A percentile compares a stretch with the other conserved stretches of the same genome.
phyloP scores from a whole-genome alignment of 2,888 invertebrate genomes.

The Clunio marinus region DNA sequence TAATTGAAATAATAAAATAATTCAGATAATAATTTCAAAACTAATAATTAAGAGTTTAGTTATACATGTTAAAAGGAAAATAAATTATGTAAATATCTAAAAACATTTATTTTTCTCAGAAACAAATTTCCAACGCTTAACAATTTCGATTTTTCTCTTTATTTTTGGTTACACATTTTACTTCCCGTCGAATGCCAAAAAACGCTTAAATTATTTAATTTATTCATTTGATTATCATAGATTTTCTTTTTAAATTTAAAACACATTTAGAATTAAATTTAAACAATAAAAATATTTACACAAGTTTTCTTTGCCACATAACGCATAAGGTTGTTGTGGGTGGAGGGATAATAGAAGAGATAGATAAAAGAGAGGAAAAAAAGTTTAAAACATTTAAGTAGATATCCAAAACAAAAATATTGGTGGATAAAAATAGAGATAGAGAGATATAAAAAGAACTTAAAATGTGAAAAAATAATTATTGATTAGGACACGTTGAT shows the following conservation, averaged over 20 bases:
- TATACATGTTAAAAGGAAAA: background rate
- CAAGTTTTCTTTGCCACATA: background rate
- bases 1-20: slow-evolving; percentile 19
- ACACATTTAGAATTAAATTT: background rate
- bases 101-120: slow-evolving; percentile 28
- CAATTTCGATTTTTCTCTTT: slow-evolving; percentile 12
- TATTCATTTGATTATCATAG: no score
- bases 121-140: slow-evolving; percentile 12
- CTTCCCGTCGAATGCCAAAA: slow-evolving; percentile 11
- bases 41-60: background rate
- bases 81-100: background rate
- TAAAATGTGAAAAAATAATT: slow-evolving; percentile 37
- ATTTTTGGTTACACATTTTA: no score
- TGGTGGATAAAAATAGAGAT: slow-evolving; percentile 40
- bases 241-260: no score
- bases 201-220: no score
- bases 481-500: background rate
- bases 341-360: background rate
- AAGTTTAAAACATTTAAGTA: no score
- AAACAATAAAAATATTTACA: no score
- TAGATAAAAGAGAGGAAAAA: background rate
- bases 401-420: slow-evolving; percentile 41
- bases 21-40: no score
- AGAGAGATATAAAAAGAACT: slow-evolving; percentile 40
- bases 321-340: no score